These are phyloP conservation scores for Apus apus DNA, from an alignment of 2,113 vertebrate genomes.

Conservation along the genomic window DNA sequence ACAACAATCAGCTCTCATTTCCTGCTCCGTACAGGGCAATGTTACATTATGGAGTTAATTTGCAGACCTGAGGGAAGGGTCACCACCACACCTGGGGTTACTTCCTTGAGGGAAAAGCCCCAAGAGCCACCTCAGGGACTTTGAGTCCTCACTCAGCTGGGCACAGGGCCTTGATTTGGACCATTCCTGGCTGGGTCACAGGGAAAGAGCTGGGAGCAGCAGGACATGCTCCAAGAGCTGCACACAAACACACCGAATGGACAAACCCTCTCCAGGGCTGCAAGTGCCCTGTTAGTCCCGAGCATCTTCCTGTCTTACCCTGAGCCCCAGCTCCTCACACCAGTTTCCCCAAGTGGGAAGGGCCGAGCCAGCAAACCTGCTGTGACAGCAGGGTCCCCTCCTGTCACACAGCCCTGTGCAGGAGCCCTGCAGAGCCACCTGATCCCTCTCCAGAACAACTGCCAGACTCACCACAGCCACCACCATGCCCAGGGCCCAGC, in stretches of 20 bases:
- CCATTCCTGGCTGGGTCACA: neutral
- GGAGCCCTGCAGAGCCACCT: too few relatives aligned
- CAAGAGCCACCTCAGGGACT: too few relatives aligned
- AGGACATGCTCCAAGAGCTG: fast-evolving
- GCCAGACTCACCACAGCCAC: too few relatives aligned
- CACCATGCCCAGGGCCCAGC: fast-evolving
- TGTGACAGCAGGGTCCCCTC: too few relatives aligned
- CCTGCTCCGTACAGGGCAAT: neutral
- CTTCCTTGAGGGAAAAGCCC: neutral
- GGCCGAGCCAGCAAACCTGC: too few relatives aligned
- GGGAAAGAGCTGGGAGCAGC: neutral
- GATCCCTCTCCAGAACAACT: neutral
- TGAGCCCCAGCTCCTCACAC: too few relatives aligned
- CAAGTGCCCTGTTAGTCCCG: neutral
- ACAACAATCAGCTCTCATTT: constrained; percentile 28
- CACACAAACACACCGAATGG: fast-evolving
- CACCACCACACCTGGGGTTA: neutral
- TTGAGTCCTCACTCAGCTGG: neutral
- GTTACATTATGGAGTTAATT: constrained; percentile 34
- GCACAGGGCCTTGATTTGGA: fast-evolving
- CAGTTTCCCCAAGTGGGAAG: too few relatives aligned
- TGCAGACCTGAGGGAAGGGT: neutral
- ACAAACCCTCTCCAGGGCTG: neutral
- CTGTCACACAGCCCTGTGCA: neutral
- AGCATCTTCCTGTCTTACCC: neutral